These are phyloP conservation scores for Bombus soroeensis DNA, from an alignment of 1,140 invertebrate species.

Conservation along the genomic window DNA sequence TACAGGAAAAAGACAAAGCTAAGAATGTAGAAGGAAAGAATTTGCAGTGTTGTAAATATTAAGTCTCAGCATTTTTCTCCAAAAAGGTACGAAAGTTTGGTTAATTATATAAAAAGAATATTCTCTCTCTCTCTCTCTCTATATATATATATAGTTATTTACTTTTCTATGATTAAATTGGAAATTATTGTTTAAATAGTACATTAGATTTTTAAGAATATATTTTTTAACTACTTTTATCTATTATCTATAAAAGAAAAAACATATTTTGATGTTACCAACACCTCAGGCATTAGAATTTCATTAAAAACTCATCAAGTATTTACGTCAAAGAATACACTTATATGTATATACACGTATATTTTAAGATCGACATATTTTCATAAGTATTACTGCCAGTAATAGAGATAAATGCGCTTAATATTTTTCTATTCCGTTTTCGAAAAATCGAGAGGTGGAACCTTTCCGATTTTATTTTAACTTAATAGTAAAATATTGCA, in stretches of 20 bases:
- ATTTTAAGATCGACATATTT: constrained; percentile 69
- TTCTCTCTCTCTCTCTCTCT: background rate
- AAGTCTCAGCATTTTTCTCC: background rate
- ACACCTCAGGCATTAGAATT: constrained; percentile 56
- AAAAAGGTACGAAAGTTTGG: background rate
- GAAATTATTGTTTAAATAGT: background rate
- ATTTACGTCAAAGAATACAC: constrained; percentile 22
- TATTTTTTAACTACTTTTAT: constrained; percentile 20
- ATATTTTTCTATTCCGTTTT: constrained; percentile 71
- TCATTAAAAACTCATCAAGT: constrained; percentile 21
- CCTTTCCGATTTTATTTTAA: constrained; percentile 56
- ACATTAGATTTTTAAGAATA: constrained; percentile 12
- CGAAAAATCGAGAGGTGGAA: constrained; percentile 38
- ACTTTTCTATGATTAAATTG: constrained; percentile 2
- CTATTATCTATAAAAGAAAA: constrained; percentile 32
- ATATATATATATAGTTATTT: background rate
- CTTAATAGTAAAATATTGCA: constrained; percentile 33
- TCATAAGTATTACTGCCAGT: constrained; percentile 66
- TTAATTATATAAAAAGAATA: background rate
- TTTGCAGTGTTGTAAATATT: constrained; percentile 7
- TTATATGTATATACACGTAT: constrained; percentile 37
- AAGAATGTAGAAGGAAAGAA: background rate
- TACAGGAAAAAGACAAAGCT: background rate
- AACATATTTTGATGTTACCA: constrained; percentile 55
- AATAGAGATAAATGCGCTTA: constrained; percentile 58